phyloP scores from a whole-genome alignment of 1,140 invertebrate species.

The Drosophila kanapiae region DNA sequence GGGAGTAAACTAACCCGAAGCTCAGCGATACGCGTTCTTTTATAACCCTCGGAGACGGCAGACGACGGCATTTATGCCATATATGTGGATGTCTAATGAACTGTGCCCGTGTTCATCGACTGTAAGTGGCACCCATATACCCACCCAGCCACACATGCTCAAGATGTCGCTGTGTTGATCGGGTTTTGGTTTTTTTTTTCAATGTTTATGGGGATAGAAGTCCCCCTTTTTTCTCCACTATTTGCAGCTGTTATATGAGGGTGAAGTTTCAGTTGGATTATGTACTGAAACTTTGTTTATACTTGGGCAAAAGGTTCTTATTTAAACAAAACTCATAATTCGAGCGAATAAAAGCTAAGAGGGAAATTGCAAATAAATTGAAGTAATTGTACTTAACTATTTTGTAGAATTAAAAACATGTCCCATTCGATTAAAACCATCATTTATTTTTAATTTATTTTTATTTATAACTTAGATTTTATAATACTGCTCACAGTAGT shows the following conservation, averaged over 20 bases:
- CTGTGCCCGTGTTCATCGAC: conserved; percentile 26
- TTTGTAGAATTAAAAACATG: neutral
- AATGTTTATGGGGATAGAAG: conserved; percentile 16
- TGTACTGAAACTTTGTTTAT: neutral
- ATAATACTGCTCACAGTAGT: conserved; percentile 52
- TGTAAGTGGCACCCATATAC: conserved; percentile 25
- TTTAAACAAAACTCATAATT: neutral
- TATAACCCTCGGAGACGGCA: conserved; percentile 18
- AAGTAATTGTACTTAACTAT: too few relatives aligned
- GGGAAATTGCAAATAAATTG: neutral
- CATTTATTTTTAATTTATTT: conserved; percentile 42
- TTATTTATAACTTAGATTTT: conserved; percentile 52
- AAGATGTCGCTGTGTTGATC: conserved; percentile 24
- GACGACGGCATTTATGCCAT: conserved; percentile 15
- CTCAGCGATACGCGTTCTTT: conserved; percentile 34
- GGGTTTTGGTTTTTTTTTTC: conserved; percentile 21
- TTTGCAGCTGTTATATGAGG: conserved; percentile 18
- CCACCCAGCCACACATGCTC: conserved; percentile 31
- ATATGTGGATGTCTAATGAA: conserved; percentile 26
- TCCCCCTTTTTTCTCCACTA: neutral
- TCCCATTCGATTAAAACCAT: conserved; percentile 5
- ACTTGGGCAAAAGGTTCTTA: neutral
- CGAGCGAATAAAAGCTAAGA: neutral
- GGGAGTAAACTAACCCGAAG: conserved; percentile 43
- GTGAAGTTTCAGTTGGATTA: neutral